Conservation (phyloP, 2,797 vertebrate species). For the Pantherophis vulpinus region DNA sequence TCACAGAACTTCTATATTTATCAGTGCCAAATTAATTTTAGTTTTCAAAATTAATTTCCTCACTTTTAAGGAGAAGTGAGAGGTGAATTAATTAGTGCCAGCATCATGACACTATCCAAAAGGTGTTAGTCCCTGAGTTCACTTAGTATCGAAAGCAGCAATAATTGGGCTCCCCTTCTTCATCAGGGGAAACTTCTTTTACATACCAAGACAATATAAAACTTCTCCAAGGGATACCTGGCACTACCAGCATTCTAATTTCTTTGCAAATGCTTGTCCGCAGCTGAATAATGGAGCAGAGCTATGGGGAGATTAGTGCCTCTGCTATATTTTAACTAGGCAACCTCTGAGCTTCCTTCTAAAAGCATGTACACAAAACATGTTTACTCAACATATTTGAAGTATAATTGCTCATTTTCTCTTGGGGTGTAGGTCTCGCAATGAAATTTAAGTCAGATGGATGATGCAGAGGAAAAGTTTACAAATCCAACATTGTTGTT, state of each 20-base stretch:
- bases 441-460: constrained; percentile 53
- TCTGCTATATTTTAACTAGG: constrained; percentile 62
- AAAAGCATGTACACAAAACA: constrained; percentile 32
- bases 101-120: constrained; percentile 54
- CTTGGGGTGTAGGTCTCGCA: constrained; percentile 13
- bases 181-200: constrained; percentile 69
- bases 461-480: constrained; percentile 36
- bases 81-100: constrained; percentile 72
- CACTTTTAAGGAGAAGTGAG: constrained; percentile 50
- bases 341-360: constrained; percentile 48
- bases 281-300: constrained; percentile 65
- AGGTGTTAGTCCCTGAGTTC: constrained; percentile 50
- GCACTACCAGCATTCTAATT: constrained; percentile 66
- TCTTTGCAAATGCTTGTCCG: constrained; percentile 63
- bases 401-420: constrained; percentile 55
- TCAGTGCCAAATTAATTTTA: constrained; percentile 68
- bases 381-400: constrained; percentile 61
- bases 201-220: constrained; percentile 68
- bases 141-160: constrained; percentile 61
- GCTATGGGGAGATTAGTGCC: constrained; percentile 30
- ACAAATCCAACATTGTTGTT: neutral
- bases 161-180: constrained; percentile 67
- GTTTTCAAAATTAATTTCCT: constrained; percentile 70
- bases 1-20: constrained; percentile 23
- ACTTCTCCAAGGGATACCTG: constrained; percentile 74